Conservation (phyloP, 1,140 invertebrate genomes). For the Littorina saxatilis region DNA sequence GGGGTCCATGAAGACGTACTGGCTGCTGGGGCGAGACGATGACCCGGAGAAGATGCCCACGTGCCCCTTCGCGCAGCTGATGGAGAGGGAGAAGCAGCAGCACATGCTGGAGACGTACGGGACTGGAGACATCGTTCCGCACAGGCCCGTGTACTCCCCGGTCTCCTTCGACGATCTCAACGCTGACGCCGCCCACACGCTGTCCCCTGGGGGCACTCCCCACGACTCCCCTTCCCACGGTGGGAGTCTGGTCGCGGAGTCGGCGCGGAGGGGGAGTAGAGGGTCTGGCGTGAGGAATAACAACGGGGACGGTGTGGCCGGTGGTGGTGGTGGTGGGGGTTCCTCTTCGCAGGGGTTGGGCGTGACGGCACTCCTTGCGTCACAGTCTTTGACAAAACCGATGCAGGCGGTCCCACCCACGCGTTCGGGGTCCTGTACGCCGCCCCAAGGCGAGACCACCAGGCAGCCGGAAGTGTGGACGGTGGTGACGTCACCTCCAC, state of each 20-base stretch:
- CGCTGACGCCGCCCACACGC: slow-evolving; percentile 30
- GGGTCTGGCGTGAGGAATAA: background rate
- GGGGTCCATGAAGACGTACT: slow-evolving; percentile 96
- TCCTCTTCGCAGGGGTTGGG: background rate
- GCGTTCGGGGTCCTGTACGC: background rate
- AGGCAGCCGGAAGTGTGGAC: background rate
- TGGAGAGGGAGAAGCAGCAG: slow-evolving; percentile 53
- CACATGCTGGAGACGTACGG: background rate
- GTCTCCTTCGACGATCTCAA: slow-evolving; percentile 65
- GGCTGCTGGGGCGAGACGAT: slow-evolving; percentile 42
- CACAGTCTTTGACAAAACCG: slow-evolving; percentile 20
- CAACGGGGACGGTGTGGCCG: background rate
- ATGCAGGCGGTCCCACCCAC: slow-evolving; percentile 19
- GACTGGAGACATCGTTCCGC: background rate
- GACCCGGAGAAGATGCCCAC: slow-evolving; percentile 36
- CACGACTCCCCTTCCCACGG: background rate
- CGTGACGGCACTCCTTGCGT: too few species aligned
- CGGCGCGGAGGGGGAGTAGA: background rate
- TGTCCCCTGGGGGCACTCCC: slow-evolving; percentile 27
- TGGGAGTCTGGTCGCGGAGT: too few species aligned
- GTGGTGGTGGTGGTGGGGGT: too few species aligned
- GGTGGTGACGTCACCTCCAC: background rate
- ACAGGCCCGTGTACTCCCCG: slow-evolving; percentile 60
- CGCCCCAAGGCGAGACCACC: background rate
- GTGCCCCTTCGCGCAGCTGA: slow-evolving; percentile 59